Evolutionary conservation across 2,797 vertebrate species (phyloP).

Genomic region (Chaetodon trifasciatus): DNA sequence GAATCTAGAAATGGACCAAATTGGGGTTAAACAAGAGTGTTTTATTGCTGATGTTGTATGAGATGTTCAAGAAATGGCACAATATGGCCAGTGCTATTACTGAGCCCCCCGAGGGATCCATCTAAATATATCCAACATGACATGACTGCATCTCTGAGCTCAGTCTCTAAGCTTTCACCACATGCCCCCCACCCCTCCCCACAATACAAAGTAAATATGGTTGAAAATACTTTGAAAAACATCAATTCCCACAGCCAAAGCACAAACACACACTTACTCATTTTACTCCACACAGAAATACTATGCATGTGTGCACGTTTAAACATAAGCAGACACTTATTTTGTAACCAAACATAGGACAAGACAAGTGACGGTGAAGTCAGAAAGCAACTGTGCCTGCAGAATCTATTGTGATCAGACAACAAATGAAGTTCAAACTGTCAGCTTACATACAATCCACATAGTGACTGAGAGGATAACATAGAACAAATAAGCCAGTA

Average conservation of each 20-base stretch:
- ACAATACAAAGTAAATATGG: constrained; percentile 34
- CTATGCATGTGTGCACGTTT: neutral
- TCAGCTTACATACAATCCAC: neutral
- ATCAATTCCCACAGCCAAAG: neutral
- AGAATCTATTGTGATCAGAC: neutral
- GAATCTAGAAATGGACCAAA: neutral
- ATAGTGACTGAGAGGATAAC: too few species aligned
- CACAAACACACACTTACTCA: constrained; percentile 1
- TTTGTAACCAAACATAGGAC: constrained; percentile 6
- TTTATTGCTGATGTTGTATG: constrained; percentile 25
- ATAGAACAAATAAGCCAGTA: neutral
- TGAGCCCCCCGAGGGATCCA: constrained; percentile 44
- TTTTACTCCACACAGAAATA: neutral
- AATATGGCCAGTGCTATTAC: constrained; percentile 61
- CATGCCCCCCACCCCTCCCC: constrained; percentile 14
- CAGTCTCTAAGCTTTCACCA: constrained; percentile 52
- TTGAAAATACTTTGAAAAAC: constrained; percentile 13
- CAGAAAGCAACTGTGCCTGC: constrained; percentile 3
- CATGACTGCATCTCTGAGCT: constrained; percentile 60
- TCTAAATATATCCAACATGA: constrained; percentile 77
- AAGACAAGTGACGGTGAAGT: neutral
- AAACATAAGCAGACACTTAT: neutral
- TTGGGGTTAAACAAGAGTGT: neutral
- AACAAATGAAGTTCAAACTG: neutral
- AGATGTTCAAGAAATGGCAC: constrained; percentile 40